phyloP scores from a whole-genome alignment of 2,888 invertebrate genomes.

The Furcula furcula region DNA sequence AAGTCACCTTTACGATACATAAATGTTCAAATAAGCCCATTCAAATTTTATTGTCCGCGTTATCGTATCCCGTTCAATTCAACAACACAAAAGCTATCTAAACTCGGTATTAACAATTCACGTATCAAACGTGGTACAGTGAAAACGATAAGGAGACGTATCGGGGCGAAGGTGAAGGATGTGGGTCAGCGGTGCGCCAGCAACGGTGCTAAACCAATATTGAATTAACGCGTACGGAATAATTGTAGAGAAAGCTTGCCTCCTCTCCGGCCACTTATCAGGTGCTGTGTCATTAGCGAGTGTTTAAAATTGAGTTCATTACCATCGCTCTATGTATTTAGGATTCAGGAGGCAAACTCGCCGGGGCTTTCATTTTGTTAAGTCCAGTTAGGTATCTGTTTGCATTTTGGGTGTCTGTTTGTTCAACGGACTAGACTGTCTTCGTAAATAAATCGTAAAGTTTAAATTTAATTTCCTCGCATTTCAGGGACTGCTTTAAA shows the following conservation, averaged over 20 bases:
- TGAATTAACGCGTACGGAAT: constrained; percentile 73
- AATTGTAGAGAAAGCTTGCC: constrained; percentile 70
- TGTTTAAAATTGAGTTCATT: constrained; percentile 33
- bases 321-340: constrained; percentile 34
- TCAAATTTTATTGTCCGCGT: constrained; percentile 24
- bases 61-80: constrained; percentile 29
- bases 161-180: constrained; percentile 55
- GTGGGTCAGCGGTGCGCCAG: constrained; percentile 53
- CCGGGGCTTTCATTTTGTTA: constrained; percentile 9
- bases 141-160: constrained; percentile 35
- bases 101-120: constrained; percentile 20
- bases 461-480: no score
- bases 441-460: no score
- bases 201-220: constrained; percentile 71
- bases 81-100: constrained; percentile 15
- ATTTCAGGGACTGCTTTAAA: no score
- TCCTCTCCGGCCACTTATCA: constrained; percentile 28
- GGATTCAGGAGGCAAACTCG: constrained; percentile 24
- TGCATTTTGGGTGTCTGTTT: constrained; percentile 16
- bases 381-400: constrained; percentile 23
- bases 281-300: constrained; percentile 28
- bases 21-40: constrained; percentile 17
- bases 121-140: constrained; percentile 21
- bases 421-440: no score
- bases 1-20: constrained; percentile 13